Evolutionary conservation across 2,113 vertebrate species (phyloP), one percentile per base, ranked within the genome.

Genomic region (Alectura lathami): DNA sequence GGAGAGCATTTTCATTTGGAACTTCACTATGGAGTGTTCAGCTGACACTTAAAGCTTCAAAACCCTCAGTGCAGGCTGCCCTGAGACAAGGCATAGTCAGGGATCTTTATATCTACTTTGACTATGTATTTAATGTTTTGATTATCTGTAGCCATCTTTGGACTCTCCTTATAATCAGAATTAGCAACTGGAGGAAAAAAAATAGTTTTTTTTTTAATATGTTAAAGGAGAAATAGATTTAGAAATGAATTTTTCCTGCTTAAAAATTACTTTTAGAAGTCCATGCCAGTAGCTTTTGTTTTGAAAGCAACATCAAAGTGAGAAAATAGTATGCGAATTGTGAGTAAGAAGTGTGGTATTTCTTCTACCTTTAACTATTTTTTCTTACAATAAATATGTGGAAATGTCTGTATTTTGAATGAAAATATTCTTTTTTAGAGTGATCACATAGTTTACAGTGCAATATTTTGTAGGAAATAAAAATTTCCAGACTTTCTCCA

Each of bases 11-110:
- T 73, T 86, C 23, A 9, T 78, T 88, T 70, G 22, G 29, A 47
- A 9, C 34, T 63, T 38, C 42, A 3, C 20, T 62, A 2, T 2
- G 8, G 3, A 29, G 13, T 11, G 5, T 74, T 80, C 1, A 2
- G 34, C 38, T 18, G 29, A 57, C 24, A 21, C 10, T 45, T 81
- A 29, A 66, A 81, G 4, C 16, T 56, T 45, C 51, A 56, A 32
- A 75, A 81, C 32, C 30, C 4, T 51, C 27, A n/a, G 9, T 3
- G 3, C 17, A 62, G 27, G 16, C 27, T 57, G 9, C 12, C 17
- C 24, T 53, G 53, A 68, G 20, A n/a, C 17, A 72, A 72, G 26
- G 10, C 3, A 69, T 6, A 51, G 8, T 5, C 12, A 63, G 15
- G 6, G 29, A 78, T 3, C 30, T 34, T 78, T 23, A 14, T 3